Base-by-base conservation (phyloP, 2,888 invertebrate species). In the Nezara viridula region DNA sequence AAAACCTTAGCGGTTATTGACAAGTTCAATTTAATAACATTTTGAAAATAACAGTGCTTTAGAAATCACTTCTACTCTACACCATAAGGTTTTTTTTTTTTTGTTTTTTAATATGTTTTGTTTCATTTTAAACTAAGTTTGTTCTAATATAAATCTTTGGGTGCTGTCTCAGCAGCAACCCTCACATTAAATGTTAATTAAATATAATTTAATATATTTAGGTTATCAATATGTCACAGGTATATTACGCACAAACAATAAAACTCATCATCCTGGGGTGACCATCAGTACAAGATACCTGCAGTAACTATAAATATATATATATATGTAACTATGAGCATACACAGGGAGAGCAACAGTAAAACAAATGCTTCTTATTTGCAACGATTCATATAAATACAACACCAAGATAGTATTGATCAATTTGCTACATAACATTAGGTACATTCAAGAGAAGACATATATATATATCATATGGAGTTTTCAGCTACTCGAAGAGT, bases 371-470 rank as follows among this genome's bases (percentile, higher is more conserved):
- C 49, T 77, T 81, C 73, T 49, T 85, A 81, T 81, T 88, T 85
- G 81, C 52, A 85, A 88, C 73, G 47, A 73, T 88, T 88, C 44
- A 88, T 47, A 88, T 88, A 90, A 90, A 90, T 90, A 90, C 90
- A 90, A 90, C 90, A 90, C 90, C 90, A 87, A 90, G 89, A 90
- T 89, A 90, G 88, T 89, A 89, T 90, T 90, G 89, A 89, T 60
- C 52, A 86, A 86, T 90, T 89, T 89, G 89, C 89, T 89, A 90
- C 89, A 88, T 89, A 89, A 86, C 81, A 85, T 85, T 88, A 87
- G 50, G 52, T 88, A 77, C 86, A 90, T 90, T 89, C 86, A 87
- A 90, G 90, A 90, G 90, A 90, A 90, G 90, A 90, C 90, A 90
- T 89, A 90, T 90, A 88, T 90, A 60, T 89, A 40, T 89, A 73